Percentiles rank a stretch among this genome's conserved stretches.
Conservation (phyloP, 1,140 invertebrate genomes). For the Sinella curviseta region DNA sequence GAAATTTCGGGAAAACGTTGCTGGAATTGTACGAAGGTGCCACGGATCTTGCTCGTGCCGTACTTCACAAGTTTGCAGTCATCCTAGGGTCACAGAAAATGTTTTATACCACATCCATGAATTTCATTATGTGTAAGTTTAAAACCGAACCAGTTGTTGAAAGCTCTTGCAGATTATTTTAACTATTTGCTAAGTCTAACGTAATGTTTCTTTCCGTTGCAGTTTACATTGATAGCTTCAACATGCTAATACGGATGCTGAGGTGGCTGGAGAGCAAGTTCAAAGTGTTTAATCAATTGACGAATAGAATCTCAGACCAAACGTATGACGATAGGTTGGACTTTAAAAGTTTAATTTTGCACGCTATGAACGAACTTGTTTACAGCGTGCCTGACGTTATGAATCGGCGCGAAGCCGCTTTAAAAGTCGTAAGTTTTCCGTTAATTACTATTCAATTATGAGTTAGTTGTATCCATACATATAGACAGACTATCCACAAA, state of each 20-base stretch:
- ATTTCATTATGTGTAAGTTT: slow-evolving; percentile 17
- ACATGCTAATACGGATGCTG: slow-evolving; percentile 1
- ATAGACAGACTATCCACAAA: not conserved
- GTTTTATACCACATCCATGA: slow-evolving; percentile 16
- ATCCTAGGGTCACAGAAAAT: slow-evolving; percentile 9
- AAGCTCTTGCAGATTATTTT: not conserved
- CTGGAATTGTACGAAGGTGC: slow-evolving; percentile 8
- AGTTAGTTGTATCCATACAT: not conserved
- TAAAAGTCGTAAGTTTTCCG: slow-evolving; percentile 12
- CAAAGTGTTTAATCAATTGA: not conserved
- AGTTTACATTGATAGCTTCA: slow-evolving; percentile 22
- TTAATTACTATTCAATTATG: not conserved
- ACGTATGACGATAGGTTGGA: not conserved
- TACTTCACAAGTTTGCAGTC: slow-evolving; percentile 8
- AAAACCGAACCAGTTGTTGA: not conserved
- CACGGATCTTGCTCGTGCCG: not conserved
- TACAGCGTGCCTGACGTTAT: slow-evolving; percentile 1
- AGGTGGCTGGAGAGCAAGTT: slow-evolving; percentile 7
- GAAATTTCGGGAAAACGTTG: not conserved
- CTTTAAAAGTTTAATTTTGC: slow-evolving; percentile 2
- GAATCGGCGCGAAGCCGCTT: not conserved
- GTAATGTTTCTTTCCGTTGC: not conserved
- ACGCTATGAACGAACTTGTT: slow-evolving; percentile 15
- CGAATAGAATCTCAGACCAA: not conserved
- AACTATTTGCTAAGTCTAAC: not conserved